Evolutionary conservation across 2,888 invertebrate species (phyloP), one percentile per base, ranked within the genome.

Genomic region (Idaea biselata): DNA sequence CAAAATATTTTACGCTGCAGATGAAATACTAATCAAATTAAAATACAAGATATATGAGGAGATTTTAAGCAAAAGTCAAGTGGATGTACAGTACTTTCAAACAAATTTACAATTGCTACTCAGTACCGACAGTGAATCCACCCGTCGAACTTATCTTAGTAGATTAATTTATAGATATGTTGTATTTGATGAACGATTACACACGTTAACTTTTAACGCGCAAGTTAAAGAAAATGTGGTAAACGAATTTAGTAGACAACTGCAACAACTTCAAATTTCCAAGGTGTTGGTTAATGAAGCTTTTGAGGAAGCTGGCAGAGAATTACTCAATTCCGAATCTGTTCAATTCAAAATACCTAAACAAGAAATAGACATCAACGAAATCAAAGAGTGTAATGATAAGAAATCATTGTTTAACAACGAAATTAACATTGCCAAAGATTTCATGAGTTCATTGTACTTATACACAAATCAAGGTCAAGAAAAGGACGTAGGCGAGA

Each of bases 381-480:
- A 44, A 44, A 44, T 44, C 8, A 44, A 44, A 44, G 1, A 44
- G 44, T 44, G 44, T 44, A 44, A 44, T 44, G 44, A 44, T 7
- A 44, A 44, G 44, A 44, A 44, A 44, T 44, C 44, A 44, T 44
- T 44, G 44, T 44, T 44, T 44, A 1, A 8, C 5, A 44, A 44
- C 0, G 44, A 44, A 44, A 44, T 44, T 3, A 44, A 44, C 3
- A 56, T 56, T 17, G 56, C 56, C 11, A 56, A 56, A 56, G 18
- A 56, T 14, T 56, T 18, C 14, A 1, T 56, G 14, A 14, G 18
- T 5, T 6, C 17, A 18, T 56, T 56, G 18, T 56, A 56, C 56
- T 56, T 18, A 11, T 56, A 18, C 18, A 56, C 56, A 18, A 56
- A 56, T 18, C 56, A 56, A 18, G 56, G 56, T 56, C 17, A 56